These are phyloP conservation scores for Chelonia mydas DNA, from an alignment of 2,797 vertebrate species.

Conservation along the genomic window DNA sequence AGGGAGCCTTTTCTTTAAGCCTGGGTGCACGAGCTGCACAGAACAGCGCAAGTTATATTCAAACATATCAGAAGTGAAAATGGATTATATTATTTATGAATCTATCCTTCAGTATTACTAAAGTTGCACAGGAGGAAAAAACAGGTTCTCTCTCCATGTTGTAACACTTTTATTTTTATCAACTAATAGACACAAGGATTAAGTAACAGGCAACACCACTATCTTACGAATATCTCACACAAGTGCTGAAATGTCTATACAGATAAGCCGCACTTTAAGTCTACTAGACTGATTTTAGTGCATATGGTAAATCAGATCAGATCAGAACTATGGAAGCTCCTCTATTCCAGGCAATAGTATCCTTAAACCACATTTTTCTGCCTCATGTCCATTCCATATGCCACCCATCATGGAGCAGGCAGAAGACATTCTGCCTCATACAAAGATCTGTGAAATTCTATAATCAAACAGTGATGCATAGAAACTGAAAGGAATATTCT, in stretches of 20 bases:
- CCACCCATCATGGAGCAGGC: not conserved
- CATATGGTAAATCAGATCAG: not conserved
- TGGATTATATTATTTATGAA: conserved; percentile 12
- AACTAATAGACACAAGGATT: not conserved
- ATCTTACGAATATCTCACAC: not conserved
- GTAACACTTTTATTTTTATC: not conserved
- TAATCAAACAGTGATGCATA: not conserved
- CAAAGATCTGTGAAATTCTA: not conserved
- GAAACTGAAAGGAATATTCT: not conserved
- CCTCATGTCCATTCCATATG: not conserved
- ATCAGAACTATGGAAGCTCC: not conserved
- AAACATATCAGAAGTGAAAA: not conserved
- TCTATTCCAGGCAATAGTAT: not conserved
- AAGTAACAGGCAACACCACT: not conserved
- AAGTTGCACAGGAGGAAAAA: not conserved
- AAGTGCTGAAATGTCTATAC: rapidly evolving
- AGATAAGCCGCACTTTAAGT: not conserved
- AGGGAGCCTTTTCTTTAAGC: not conserved
- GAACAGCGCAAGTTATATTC: not conserved
- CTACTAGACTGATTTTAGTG: not conserved
- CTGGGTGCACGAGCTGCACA: not conserved
- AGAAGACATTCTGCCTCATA: not conserved
- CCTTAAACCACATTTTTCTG: not conserved
- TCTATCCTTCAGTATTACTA: not conserved
- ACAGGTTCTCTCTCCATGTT: not conserved